phyloP scores from a whole-genome alignment of 2,888 invertebrate species.

The Apamea epomidion region DNA sequence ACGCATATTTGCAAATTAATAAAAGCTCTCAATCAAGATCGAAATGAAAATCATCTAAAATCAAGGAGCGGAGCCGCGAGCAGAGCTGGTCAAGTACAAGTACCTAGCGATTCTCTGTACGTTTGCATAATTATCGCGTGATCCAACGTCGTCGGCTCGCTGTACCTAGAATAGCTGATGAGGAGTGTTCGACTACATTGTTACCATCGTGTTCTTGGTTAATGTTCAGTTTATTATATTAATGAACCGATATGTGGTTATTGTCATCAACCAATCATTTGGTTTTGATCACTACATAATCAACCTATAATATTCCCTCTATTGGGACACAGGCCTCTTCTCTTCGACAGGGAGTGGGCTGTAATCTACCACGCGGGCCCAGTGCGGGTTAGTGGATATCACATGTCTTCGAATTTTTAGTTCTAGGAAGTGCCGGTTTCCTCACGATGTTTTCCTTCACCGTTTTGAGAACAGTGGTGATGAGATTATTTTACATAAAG shows the following conservation, averaged over 20 bases:
- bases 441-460: too few relatives aligned
- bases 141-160: conserved; percentile 18
- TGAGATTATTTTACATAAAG: too few relatives aligned
- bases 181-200: conserved; percentile 17
- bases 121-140: conserved; percentile 43
- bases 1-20: neutral
- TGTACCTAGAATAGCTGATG: conserved; percentile 48
- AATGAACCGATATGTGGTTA: neutral
- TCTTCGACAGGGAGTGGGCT: too few relatives aligned
- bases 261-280: neutral
- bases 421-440: too few relatives aligned
- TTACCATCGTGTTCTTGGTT: conserved; percentile 5
- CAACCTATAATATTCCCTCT: too few relatives aligned
- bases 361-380: too few relatives aligned
- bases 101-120: conserved; percentile 10
- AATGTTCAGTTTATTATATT: neutral
- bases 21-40: neutral
- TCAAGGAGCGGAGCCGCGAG: neutral
- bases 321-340: too few relatives aligned
- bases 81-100: conserved; percentile 15
- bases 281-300: neutral
- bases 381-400: too few relatives aligned
- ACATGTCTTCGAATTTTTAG: too few relatives aligned
- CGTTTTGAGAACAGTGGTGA: too few relatives aligned
- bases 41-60: neutral